phyloP scores from a whole-genome alignment of 2,888 invertebrate genomes.

The Rhogogaster chlorosoma region DNA sequence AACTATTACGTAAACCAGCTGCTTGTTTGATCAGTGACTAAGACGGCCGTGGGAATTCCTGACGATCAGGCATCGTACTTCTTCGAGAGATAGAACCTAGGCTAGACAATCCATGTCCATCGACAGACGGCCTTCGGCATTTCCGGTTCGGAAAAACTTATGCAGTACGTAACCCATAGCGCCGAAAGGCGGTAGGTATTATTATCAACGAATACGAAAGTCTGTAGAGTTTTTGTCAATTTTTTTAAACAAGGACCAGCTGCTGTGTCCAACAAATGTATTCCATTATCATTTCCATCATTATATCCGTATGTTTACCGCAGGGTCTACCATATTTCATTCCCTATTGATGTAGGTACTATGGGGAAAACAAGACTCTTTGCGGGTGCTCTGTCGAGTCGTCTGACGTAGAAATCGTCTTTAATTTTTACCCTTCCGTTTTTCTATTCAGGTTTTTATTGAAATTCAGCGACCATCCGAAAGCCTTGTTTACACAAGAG shows the following conservation, averaged over 20 bases:
- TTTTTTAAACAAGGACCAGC: slow-evolving; percentile 6
- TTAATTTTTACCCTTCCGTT: not conserved
- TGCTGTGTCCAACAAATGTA: not conserved
- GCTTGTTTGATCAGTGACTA: slow-evolving; percentile 25
- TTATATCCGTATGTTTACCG: slow-evolving; percentile 4
- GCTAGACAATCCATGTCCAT: slow-evolving; percentile 29
- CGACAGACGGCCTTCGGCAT: slow-evolving; percentile 39
- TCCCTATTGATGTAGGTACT: not conserved
- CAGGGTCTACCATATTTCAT: not conserved
- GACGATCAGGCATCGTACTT: not conserved
- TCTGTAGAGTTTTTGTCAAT: not conserved
- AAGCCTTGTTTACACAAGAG: slow-evolving; percentile 41
- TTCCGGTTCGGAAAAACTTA: slow-evolving; percentile 34
- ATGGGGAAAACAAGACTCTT: not conserved
- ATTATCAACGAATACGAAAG: slow-evolving; percentile 3
- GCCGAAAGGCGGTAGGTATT: not conserved
- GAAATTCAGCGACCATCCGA: slow-evolving; percentile 38
- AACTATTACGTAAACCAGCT: slow-evolving; percentile 26
- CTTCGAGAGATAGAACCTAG: not conserved
- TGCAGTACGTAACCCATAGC: slow-evolving; percentile 11
- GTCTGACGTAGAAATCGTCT: not conserved
- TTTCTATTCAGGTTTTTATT: not conserved
- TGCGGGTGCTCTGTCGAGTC: not conserved
- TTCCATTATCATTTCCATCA: not conserved
- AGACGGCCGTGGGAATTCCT: slow-evolving; percentile 7